Evolutionary conservation across 2,797 vertebrate genomes (phyloP).

Genomic region (Anguilla anguilla): DNA sequence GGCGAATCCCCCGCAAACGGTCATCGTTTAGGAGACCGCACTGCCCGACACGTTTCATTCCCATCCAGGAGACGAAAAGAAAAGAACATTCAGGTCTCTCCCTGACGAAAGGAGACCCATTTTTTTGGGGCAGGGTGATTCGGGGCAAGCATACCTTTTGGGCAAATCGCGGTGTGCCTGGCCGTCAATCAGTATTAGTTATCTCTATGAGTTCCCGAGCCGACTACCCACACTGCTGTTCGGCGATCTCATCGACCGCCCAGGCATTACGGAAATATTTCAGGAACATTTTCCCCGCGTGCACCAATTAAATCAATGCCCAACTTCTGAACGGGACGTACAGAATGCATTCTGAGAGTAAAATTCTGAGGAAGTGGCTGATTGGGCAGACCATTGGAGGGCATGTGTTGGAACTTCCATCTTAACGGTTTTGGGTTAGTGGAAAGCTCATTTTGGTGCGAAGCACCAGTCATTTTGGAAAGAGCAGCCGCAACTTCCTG

Average conservation of each 20-base stretch:
- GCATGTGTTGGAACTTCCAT: background rate
- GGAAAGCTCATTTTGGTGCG: background rate
- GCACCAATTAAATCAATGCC: background rate
- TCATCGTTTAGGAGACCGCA: background rate
- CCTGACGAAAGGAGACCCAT: background rate
- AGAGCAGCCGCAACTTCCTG: background rate
- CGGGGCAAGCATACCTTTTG: slow-evolving; percentile 25
- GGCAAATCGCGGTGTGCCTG: slow-evolving; percentile 32
- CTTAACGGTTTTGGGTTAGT: background rate
- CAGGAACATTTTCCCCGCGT: background rate
- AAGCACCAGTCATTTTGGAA: background rate
- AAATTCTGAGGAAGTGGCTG: background rate
- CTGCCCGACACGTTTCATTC: too few species aligned
- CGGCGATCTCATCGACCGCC: background rate
- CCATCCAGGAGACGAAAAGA: background rate
- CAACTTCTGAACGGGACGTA: too few species aligned
- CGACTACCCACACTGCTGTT: slow-evolving; percentile 30
- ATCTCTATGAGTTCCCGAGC: slow-evolving; percentile 29
- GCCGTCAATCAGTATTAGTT: slow-evolving; percentile 36
- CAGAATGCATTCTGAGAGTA: background rate
- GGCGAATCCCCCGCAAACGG: background rate
- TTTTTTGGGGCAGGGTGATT: slow-evolving; percentile 37
- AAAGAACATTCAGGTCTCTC: background rate
- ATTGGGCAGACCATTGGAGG: background rate
- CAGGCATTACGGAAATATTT: background rate